Base-by-base conservation (phyloP, 2,888 invertebrate genomes). In the Mimumesa dahlbomi region DNA sequence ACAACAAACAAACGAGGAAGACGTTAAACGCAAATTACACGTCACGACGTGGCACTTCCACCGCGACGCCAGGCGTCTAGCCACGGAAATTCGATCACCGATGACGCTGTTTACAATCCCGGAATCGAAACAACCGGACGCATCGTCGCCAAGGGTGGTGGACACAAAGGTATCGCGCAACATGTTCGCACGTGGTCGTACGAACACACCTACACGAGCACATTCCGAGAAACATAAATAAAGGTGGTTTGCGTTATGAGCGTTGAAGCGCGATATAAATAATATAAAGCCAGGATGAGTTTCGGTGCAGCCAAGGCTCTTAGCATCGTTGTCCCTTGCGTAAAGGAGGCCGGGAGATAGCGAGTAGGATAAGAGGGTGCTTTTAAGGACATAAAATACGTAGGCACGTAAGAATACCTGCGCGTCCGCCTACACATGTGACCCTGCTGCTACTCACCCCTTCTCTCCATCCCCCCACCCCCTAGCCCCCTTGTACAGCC, bases 381-480 rank as follows among this genome's bases (percentile, higher is more conserved):
- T 85, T 85, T 86, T 85, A 85, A 85, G 82, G 80, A 73, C 78
- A 82, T 86, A 84, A 86, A 86, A 85, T 84, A 86, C 81, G 77
- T 74, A 75, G 78, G 73, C 66, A 77, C 64, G 73, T 75, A 72
- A 64, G 61, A 70, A 71, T 72, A 77, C 77, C 77, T 77, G 65
- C 21, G 53, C 66, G 42, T 31, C n/a, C 61, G 16, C 42, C 29
- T 57, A 56, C 62, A 68, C 77, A 73, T 52, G 74, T 45, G 77
- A 59, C 56, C 52, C 42, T 34, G 34, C 42, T 38, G 29, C 49
- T 40, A 38, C 46, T 42, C 61, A 38, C 42, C 53, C 61, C 49
- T 63, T 25, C 25, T 25, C 25, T 7, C 25, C 25, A 25, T n/a
- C n/a, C n/a, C n/a, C n/a, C n/a, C 9, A 29, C 29, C 29, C 29